A percentile compares a stretch with the other conserved stretches of the same genome.
Evolutionary conservation across 2,113 vertebrate genomes (phyloP).

Genomic region (Grallaria varia): DNA sequence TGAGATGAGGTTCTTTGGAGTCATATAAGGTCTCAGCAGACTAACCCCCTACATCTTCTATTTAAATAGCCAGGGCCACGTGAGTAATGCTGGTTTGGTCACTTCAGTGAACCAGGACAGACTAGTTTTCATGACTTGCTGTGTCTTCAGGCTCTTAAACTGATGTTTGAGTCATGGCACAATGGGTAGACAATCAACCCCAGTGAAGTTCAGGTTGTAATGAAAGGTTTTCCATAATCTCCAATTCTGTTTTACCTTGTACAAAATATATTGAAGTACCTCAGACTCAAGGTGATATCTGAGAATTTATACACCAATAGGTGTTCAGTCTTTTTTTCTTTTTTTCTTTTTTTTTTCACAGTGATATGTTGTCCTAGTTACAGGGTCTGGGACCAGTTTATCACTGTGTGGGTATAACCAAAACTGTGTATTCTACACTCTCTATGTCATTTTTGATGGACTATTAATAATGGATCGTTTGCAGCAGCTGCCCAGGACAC

Average conservation of each 20-base stretch:
- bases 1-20: not conserved
- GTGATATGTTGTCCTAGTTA: too few relatives aligned
- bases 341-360: not conserved
- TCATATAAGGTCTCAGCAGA: not conserved
- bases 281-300: not conserved
- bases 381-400: too few relatives aligned
- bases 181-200: not conserved
- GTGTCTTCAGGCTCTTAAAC: not conserved
- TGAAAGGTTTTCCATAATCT: not conserved
- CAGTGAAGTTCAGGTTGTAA: not conserved
- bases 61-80: not conserved
- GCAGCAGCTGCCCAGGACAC: too few relatives aligned
- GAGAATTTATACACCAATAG: not conserved
- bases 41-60: not conserved
- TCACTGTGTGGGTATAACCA: too few relatives aligned
- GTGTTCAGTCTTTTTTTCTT: not conserved
- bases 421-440: too few relatives aligned
- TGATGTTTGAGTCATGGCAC: not conserved
- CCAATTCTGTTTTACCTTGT: not conserved
- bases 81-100: not conserved
- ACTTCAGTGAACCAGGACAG: not conserved
- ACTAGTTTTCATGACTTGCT: not conserved
- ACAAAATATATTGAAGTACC: not conserved
- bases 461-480: too few relatives aligned
- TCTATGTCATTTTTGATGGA: too few relatives aligned